These are phyloP conservation scores for Lepidurus arcticus DNA, from an alignment of 1,140 invertebrate genomes.

Conservation along the genomic window DNA sequence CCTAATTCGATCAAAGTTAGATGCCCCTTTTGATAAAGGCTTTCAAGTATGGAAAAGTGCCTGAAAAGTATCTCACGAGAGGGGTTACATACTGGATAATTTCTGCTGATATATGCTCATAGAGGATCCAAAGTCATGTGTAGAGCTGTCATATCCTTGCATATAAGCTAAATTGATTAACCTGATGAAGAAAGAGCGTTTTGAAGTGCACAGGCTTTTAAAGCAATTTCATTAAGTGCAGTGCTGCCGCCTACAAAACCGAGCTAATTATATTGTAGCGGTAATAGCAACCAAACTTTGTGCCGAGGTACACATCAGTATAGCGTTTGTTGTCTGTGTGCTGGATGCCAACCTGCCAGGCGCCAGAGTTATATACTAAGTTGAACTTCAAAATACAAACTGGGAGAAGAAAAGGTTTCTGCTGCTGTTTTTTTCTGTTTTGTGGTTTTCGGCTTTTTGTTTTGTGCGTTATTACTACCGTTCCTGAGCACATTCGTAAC, in stretches of 20 bases:
- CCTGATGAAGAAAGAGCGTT: not conserved
- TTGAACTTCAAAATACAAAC: not conserved
- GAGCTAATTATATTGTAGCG: not conserved
- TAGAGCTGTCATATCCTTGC: not conserved
- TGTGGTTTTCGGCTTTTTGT: too few relatives aligned
- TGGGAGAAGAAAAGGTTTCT: too few relatives aligned
- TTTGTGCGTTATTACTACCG: too few relatives aligned
- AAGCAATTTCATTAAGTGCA: constrained; percentile 1
- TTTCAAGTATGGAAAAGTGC: not conserved
- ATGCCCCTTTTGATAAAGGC: too few relatives aligned
- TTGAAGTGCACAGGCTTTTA: not conserved
- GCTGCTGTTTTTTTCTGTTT: too few relatives aligned
- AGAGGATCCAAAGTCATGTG: not conserved
- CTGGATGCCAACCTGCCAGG: not conserved
- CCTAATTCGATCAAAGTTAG: not conserved
- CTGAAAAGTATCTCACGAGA: not conserved
- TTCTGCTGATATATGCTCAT: not conserved
- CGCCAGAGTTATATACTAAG: not conserved
- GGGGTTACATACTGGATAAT: not conserved
- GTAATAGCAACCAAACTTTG: not conserved
- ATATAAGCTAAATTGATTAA: not conserved
- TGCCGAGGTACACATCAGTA: not conserved
- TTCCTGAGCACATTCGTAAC: too few relatives aligned
- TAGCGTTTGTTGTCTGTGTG: not conserved
- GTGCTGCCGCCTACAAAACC: not conserved